Evolutionary conservation across 2,888 invertebrate genomes (phyloP).

Genomic region (Apamea anceps): DNA sequence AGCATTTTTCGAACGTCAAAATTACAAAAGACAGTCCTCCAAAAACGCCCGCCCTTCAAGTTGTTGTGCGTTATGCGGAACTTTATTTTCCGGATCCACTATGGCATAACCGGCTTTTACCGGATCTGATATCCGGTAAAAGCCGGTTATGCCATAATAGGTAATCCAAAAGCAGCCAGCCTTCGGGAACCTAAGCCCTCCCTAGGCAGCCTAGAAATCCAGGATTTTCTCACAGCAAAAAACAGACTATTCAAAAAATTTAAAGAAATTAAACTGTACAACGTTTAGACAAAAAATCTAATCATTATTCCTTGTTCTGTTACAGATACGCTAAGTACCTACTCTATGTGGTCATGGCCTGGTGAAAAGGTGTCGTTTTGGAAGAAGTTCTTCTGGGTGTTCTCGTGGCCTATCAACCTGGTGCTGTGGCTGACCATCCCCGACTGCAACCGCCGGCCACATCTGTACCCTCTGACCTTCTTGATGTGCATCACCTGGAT

Average conservation of each 20-base stretch:
- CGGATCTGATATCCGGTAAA: too few species aligned
- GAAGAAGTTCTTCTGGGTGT: slow-evolving; percentile 89
- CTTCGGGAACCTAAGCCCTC: not conserved
- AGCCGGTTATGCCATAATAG: too few species aligned
- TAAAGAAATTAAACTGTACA: not conserved
- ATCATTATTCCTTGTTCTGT: not conserved
- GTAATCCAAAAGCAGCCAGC: too few species aligned
- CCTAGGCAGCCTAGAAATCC: not conserved
- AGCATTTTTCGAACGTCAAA: too few species aligned
- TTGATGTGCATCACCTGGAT: slow-evolving; percentile 96
- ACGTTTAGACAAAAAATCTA: not conserved
- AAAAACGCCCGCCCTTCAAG: too few species aligned
- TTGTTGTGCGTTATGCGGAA: not conserved
- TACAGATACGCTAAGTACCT: slow-evolving; percentile 75
- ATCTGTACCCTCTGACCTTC: slow-evolving; percentile 93
- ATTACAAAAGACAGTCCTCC: too few species aligned
- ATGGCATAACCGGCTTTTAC: not conserved
- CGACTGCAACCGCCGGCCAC: slow-evolving; percentile 92
- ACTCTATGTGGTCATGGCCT: slow-evolving; percentile 91
- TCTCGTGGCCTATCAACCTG: slow-evolving; percentile 94
- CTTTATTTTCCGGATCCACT: not conserved
- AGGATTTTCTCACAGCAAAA: not conserved
- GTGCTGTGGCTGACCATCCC: slow-evolving; percentile 94
- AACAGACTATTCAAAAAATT: not conserved
- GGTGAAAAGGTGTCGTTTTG: slow-evolving; percentile 80